phyloP scores from a whole-genome alignment of 2,888 invertebrate species.

The Sesamia inferens region DNA sequence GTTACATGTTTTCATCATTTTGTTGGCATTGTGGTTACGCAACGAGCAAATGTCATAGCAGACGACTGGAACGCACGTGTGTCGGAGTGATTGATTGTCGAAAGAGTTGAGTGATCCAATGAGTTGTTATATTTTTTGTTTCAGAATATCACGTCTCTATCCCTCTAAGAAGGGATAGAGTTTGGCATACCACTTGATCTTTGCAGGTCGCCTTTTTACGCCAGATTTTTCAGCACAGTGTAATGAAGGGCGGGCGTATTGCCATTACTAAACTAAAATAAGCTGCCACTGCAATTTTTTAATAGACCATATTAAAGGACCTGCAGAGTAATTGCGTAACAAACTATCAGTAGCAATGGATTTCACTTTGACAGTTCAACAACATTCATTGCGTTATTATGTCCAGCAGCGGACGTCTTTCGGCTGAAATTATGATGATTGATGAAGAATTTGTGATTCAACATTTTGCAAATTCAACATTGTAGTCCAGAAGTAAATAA shows the following conservation, averaged over 20 bases:
- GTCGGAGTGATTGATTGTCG: slow-evolving; percentile 72
- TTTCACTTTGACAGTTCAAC: too few relatives aligned
- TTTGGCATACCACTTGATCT: background rate
- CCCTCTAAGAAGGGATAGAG: background rate
- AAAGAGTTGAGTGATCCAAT: slow-evolving; percentile 54
- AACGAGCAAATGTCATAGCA: slow-evolving; percentile 77
- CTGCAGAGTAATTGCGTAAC: too few relatives aligned
- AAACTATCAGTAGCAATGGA: too few relatives aligned
- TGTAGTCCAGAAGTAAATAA: background rate
- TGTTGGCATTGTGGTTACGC: slow-evolving; percentile 74
- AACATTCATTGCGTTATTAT: too few relatives aligned
- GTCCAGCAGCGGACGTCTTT: too few relatives aligned
- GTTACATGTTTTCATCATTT: slow-evolving; percentile 79
- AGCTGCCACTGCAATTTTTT: too few relatives aligned
- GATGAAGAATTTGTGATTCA: too few relatives aligned
- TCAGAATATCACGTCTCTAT: background rate
- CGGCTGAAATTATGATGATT: too few relatives aligned
- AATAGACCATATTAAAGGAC: background rate
- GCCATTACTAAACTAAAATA: background rate
- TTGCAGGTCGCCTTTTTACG: background rate
- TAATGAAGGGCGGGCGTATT: background rate
- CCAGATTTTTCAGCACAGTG: background rate
- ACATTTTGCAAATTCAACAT: too few relatives aligned
- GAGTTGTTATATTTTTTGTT: slow-evolving; percentile 1
- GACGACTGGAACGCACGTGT: slow-evolving; percentile 69